These are phyloP conservation scores for Sylvietta virens DNA, from an alignment of 2,113 vertebrate species.

Conservation along the genomic window DNA sequence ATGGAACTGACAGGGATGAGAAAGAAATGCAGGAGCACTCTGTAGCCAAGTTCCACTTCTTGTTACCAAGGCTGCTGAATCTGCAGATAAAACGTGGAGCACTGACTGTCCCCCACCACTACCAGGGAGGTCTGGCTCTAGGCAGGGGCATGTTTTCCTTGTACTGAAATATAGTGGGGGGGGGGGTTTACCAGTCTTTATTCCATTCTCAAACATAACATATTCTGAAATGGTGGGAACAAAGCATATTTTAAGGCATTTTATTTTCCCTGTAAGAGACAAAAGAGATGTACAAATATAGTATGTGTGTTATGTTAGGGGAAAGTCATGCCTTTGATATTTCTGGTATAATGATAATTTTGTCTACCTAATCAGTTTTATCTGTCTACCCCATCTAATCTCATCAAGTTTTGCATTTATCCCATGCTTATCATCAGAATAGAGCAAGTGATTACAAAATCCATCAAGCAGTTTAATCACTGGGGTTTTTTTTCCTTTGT, in stretches of 20 bases:
- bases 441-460: slow-evolving; percentile 32
- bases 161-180: neutral
- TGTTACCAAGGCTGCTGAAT: neutral
- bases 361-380: slow-evolving; percentile 30
- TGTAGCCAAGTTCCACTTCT: neutral
- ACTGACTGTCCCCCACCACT: neutral
- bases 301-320: neutral
- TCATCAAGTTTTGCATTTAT: slow-evolving; percentile 30
- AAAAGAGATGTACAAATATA: neutral
- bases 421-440: neutral
- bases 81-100: neutral
- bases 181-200: neutral
- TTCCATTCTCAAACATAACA: neutral
- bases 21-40: neutral
- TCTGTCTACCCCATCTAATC: slow-evolving; percentile 41
- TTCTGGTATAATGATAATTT: neutral
- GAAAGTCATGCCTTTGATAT: neutral
- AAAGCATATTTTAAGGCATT: neutral
- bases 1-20: neutral
- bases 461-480: neutral
- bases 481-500: neutral
- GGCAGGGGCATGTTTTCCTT: neutral
- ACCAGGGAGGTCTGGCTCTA: neutral
- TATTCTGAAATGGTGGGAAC: neutral
- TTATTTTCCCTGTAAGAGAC: neutral